Conservation (phyloP, 2,113 vertebrate genomes). For the Rhineura floridana region DNA sequence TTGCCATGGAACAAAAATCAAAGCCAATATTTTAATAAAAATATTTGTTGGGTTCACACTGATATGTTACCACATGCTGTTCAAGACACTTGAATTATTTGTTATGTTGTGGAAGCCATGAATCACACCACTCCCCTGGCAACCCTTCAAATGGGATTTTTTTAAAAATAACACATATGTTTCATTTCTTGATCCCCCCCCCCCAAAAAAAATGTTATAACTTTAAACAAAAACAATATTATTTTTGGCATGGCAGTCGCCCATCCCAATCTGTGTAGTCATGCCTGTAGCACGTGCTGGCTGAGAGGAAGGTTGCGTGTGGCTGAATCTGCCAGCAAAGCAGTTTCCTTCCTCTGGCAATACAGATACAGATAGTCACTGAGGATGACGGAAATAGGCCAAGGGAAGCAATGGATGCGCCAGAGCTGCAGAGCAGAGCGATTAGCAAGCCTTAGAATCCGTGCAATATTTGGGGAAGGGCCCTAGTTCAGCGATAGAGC, state of each 20-base stretch:
- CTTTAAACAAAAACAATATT: conserved; percentile 70
- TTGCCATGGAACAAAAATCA: conserved; percentile 45
- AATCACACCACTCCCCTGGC: conserved; percentile 57
- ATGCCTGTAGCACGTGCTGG: conserved; percentile 26
- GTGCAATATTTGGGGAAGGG: no score
- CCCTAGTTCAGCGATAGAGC: no score
- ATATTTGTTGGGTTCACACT: conserved; percentile 26
- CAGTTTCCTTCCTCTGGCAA: conserved; percentile 67
- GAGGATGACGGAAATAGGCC: neutral
- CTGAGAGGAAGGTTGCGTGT: neutral
- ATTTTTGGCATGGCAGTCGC: conserved; percentile 62
- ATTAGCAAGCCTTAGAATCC: neutral
- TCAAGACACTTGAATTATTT: conserved; percentile 53
- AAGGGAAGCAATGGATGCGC: conserved; percentile 37
- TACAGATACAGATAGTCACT: conserved; percentile 42
- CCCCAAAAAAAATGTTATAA: conserved; percentile 58
- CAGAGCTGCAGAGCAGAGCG: neutral
- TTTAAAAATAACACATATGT: conserved; percentile 21
- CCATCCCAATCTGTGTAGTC: conserved; percentile 33
- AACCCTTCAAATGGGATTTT: conserved; percentile 57
- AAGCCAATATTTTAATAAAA: conserved; percentile 53
- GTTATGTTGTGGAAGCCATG: conserved; percentile 56
- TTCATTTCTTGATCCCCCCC: conserved; percentile 54
- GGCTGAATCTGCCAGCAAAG: conserved; percentile 8
- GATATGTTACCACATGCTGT: conserved; percentile 37